Percentiles rank a stretch among this genome's conserved stretches.
Conservation (phyloP, 1,140 invertebrate species). For the Drosophila nasuta region DNA sequence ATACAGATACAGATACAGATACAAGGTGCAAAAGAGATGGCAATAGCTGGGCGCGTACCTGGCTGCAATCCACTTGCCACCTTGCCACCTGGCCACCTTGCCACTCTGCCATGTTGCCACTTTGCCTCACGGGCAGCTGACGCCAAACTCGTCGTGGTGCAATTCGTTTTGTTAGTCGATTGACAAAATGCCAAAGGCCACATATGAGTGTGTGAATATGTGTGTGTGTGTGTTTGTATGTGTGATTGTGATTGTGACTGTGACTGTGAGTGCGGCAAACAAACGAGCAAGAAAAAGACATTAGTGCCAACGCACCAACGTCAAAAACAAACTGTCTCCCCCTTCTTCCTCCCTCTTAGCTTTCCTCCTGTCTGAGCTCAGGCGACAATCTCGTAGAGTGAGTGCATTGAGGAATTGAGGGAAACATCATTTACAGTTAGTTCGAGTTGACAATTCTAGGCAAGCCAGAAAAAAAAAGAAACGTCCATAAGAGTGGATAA, state of each 20-base stretch:
- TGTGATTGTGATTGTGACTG: not conserved
- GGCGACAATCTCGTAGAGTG: not conserved
- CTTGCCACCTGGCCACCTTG: not conserved
- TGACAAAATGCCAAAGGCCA: conserved; percentile 77
- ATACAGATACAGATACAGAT: not conserved
- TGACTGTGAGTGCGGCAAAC: conserved; percentile 38
- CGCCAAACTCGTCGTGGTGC: conserved; percentile 32
- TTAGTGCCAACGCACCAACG: conserved; percentile 54
- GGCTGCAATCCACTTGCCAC: not conserved
- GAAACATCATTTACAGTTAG: conserved; percentile 75
- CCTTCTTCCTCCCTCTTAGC: not conserved
- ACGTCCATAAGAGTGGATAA: conserved; percentile 25
- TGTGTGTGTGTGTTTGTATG: conserved; percentile 11
- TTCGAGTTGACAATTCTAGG: conserved; percentile 58
- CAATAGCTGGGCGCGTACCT: conserved; percentile 10
- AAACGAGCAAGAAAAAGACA: conserved; percentile 74
- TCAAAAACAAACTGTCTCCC: conserved; percentile 51
- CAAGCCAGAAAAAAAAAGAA: conserved; percentile 1
- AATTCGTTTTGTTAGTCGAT: conserved; percentile 75
- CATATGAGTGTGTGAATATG: conserved; percentile 7
- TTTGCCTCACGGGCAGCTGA: conserved; percentile 2
- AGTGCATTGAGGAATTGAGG: conserved; percentile 56
- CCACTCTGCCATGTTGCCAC: not conserved
- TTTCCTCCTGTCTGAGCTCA: not conserved
- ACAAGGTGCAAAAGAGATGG: not conserved